Evolutionary conservation across 1,140 invertebrate genomes (phyloP), one percentile per base, ranked within the genome.

Genomic region (Holcopasites calliopsidis): DNA sequence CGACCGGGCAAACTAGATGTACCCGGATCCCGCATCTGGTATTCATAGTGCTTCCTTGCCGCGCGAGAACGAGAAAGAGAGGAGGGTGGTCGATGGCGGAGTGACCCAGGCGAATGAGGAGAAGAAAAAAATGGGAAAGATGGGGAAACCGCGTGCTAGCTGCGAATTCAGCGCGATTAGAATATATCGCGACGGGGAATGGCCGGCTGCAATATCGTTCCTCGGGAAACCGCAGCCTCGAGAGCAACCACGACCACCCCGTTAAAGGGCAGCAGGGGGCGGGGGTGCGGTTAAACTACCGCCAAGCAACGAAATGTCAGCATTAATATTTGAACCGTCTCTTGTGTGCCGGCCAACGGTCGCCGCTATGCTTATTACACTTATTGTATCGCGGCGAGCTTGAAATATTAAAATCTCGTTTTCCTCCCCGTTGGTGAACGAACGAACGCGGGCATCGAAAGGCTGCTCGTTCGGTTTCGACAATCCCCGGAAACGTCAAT

Each of bases 1-100:
- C n/a, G 82, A 84, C 86, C 88, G 85, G 84, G 88, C 90, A 89
- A 91, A 89, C 90, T 88, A 89, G 90, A 91, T 91, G 80, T 83
- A 83, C 80, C 91, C 88, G 88, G 88, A 90, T 85, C 83, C 82
- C 74, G 73, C 90, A 91, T 92, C 83, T 90, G 47, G 91, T 91
- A 92, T 92, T 92, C 91, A 92, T 92, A 87, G 82, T 89, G 85
- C 47, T 72, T 33, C 61, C 80, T 78, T 69, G 68, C 3, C 13
- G 10, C n/a, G 35, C 21, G 35, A 65, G 75, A 68, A 78, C 31
- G 47, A 42, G 74, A n/a, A 60, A 40, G 38, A 50, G 55, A 61
- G 47, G 64, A 31, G 68, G 78, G 66, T 77, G 74, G 79, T 66
- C 58, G 31, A 28, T 4, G 47, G 1, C 21, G 28, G 58, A 33